A percentile compares a stretch with the other conserved stretches of the same genome.
phyloP scores from a whole-genome alignment of 2,113 vertebrate genomes.

The Ellobius talpinus region DNA sequence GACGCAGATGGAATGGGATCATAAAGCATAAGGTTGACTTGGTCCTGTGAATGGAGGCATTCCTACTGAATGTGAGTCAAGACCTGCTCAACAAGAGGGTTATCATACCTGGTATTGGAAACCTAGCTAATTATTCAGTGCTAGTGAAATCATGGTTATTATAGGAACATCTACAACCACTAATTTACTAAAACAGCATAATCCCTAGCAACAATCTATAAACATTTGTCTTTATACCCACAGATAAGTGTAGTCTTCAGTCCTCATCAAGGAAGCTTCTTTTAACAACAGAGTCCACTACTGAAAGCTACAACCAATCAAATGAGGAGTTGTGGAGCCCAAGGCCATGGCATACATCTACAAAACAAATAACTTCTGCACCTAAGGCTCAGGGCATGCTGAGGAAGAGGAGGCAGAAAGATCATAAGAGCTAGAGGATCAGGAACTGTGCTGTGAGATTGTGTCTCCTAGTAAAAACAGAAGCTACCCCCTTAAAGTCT shows the following conservation, averaged over 20 bases:
- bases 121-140: neutral
- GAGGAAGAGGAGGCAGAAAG: neutral
- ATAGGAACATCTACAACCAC: neutral
- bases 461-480: neutral
- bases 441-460: neutral
- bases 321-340: neutral
- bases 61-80: neutral
- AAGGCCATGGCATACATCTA: neutral
- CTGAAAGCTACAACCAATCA: neutral
- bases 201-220: neutral
- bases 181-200: neutral
- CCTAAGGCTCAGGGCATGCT: neutral
- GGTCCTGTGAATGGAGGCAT: neutral
- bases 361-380: neutral
- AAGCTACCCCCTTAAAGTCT: neutral
- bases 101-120: neutral
- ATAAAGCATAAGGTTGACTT: neutral
- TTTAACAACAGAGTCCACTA: neutral
- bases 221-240: neutral
- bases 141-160: neutral
- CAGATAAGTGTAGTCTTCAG: neutral
- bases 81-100: neutral
- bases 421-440: neutral
- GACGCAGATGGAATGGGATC: neutral
- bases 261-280: neutral